Conservation (phyloP, 1,140 invertebrate species). For the Panulirus ornatus region DNA sequence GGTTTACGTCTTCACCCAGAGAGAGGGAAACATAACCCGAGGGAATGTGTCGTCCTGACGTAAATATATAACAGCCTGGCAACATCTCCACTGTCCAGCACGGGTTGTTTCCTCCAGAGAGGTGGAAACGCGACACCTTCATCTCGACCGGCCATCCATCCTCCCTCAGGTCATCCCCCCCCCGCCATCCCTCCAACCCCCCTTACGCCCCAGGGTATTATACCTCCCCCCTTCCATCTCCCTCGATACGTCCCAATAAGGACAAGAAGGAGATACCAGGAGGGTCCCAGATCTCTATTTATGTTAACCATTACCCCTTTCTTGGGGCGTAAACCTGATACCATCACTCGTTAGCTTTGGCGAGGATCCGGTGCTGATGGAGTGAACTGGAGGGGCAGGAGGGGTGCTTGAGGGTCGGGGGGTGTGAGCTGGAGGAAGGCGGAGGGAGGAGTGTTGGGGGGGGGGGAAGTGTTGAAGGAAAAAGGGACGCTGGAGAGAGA, state of each 20-base stretch:
- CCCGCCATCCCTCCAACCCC: neutral
- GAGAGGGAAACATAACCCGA: no score
- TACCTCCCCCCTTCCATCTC: no score
- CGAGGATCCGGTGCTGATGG: no score
- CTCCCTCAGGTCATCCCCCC: neutral
- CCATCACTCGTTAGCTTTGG: conserved; percentile 24
- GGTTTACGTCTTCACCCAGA: no score
- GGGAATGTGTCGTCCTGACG: no score
- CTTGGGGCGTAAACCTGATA: conserved; percentile 35
- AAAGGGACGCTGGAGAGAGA: neutral
- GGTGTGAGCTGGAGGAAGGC: neutral
- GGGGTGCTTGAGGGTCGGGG: neutral
- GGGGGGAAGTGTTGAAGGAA: neutral
- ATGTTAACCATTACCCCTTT: conserved; percentile 39
- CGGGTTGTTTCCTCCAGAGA: no score
- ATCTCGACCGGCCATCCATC: no score
- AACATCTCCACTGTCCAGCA: no score
- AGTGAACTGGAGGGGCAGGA: neutral
- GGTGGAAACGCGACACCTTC: no score
- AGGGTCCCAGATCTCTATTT: conserved; percentile 25
- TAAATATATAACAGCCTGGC: no score
- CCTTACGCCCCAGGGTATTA: no score
- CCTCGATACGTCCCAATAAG: conserved; percentile 6
- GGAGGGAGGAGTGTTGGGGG: neutral
- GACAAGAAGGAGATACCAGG: neutral